phyloP scores from a whole-genome alignment of 2,113 vertebrate species.

The Laterallus jamaicensis region DNA sequence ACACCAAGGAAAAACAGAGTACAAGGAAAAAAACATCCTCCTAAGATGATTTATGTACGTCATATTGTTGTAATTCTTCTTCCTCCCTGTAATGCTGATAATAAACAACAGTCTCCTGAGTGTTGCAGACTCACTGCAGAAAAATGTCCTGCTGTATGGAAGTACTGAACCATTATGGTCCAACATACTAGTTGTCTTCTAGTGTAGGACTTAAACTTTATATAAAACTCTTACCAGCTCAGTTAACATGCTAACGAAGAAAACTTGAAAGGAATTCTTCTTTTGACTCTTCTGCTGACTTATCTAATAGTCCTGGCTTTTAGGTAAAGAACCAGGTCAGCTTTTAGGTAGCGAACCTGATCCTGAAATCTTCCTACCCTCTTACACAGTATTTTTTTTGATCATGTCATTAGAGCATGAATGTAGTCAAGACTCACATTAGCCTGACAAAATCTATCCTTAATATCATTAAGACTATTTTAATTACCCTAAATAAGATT shows the following conservation, averaged over 20 bases:
- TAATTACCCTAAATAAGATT: background rate
- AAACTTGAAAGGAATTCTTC: conserved; percentile 5
- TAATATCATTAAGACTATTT: background rate
- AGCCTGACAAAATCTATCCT: background rate
- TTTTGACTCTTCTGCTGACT: background rate
- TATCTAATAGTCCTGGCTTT: background rate
- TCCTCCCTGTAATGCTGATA: conserved; percentile 21
- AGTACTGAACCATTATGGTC: background rate
- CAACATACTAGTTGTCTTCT: background rate
- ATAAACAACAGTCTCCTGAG: conserved; percentile 45
- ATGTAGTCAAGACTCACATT: background rate
- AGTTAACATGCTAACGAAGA: background rate
- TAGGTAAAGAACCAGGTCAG: background rate
- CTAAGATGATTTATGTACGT: background rate
- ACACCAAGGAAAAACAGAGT: conserved; percentile 8
- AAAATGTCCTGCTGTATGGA: background rate
- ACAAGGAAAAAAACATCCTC: conserved; percentile 35
- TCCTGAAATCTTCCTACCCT: background rate
- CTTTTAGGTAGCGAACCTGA: background rate
- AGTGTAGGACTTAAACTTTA: background rate
- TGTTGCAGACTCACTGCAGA: conserved; percentile 14
- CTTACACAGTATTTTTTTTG: background rate
- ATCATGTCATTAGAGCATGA: background rate
- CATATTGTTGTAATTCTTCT: background rate
- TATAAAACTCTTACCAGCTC: background rate